Evolutionary conservation across 2,888 invertebrate genomes (phyloP).

Genomic region (Cephus runcator): DNA sequence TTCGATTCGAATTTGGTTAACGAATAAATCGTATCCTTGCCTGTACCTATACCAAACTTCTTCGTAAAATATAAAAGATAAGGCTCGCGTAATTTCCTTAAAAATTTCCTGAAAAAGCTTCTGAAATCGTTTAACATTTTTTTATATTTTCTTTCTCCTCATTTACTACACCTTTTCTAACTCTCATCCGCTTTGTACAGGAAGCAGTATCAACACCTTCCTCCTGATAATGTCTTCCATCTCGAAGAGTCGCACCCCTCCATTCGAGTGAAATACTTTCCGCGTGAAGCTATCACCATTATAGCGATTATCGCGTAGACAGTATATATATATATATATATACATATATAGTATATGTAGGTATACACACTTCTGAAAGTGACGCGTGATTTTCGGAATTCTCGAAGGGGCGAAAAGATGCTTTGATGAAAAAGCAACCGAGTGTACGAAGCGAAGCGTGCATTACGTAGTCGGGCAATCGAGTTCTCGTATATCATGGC

Average conservation of each 20-base stretch:
- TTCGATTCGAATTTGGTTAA: background rate
- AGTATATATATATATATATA: background rate
- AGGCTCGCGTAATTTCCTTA: background rate
- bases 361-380: background rate
- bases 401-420: background rate
- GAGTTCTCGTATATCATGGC: background rate
- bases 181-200: background rate
- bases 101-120: background rate
- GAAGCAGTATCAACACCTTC: background rate
- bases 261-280: background rate
- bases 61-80: background rate
- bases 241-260: background rate
- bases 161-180: background rate
- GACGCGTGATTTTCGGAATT: background rate
- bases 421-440: background rate
- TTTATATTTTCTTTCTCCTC: constrained; percentile 6
- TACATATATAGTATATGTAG: background rate
- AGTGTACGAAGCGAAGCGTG: background rate
- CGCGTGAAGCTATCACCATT: background rate
- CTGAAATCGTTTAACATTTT: constrained; percentile 5
- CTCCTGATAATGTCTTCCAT: background rate
- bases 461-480: background rate
- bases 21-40: background rate
- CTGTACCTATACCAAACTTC: background rate
- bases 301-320: background rate